These are phyloP conservation scores for Phortica okadai DNA, from an alignment of 2,888 invertebrate genomes.

Conservation along the genomic window DNA sequence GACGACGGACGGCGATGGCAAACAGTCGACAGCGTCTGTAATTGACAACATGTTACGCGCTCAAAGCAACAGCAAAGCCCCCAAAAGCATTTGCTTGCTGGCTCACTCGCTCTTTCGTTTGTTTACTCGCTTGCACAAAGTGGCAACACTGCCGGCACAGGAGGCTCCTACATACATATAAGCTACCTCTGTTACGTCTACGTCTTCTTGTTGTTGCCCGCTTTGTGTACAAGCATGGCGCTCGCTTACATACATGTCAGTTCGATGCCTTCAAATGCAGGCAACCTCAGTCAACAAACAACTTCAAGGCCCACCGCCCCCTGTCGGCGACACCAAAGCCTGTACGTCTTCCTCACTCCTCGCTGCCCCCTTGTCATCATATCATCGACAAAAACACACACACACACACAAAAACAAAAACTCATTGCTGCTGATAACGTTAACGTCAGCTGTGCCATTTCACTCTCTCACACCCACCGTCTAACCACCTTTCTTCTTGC, in stretches of 20 bases:
- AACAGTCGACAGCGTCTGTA: conserved; percentile 56
- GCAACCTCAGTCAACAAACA: conserved; percentile 70
- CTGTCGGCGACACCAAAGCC: not conserved
- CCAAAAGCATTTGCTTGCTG: conserved; percentile 29
- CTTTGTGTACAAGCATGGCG: not conserved
- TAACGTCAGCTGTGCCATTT: conserved; percentile 63
- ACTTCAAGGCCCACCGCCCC: not conserved
- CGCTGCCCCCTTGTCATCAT: too few species aligned
- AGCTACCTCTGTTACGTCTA: too few species aligned
- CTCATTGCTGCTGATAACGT: conserved; percentile 60
- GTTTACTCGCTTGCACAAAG: conserved; percentile 2
- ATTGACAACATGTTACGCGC: conserved; percentile 74
- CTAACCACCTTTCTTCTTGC: too few species aligned
- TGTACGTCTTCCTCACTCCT: too few species aligned
- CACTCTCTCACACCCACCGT: not conserved
- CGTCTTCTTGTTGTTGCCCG: not conserved
- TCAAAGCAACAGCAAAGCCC: conserved; percentile 50
- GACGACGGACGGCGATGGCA: conserved; percentile 5
- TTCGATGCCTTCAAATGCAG: conserved; percentile 68
- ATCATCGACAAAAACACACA: conserved; percentile 32
- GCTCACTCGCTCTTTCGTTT: not conserved
- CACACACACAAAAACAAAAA: conserved; percentile 36
- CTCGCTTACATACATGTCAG: conserved; percentile 32
- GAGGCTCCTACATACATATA: not conserved
- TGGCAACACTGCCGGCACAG: conserved; percentile 15